phyloP scores from a whole-genome alignment of 1,140 invertebrate species.

The Leptestheria dahalacensis region DNA sequence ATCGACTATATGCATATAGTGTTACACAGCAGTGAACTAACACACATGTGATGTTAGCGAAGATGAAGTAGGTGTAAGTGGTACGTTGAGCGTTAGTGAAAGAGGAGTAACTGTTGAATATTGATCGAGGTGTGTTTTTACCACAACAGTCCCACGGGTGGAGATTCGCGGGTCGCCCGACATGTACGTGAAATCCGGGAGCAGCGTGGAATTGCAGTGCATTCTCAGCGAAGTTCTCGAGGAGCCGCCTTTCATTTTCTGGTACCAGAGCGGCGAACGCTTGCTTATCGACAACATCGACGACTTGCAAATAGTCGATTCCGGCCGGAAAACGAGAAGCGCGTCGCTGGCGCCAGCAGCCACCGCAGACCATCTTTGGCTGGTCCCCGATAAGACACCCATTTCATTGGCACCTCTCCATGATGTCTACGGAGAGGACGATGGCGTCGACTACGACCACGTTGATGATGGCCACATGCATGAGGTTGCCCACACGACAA shows the following conservation, averaged over 20 bases:
- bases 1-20: too few species aligned
- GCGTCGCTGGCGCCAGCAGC: background rate
- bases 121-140: background rate
- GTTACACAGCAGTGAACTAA: too few species aligned
- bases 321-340: background rate
- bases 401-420: too few species aligned
- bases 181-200: conserved; percentile 14
- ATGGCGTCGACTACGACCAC: background rate
- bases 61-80: too few species aligned
- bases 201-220: conserved; percentile 12
- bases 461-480: background rate
- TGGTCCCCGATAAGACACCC: too few species aligned
- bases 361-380: background rate
- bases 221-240: conserved; percentile 9
- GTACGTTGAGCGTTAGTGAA: too few species aligned
- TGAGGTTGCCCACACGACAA: background rate
- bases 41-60: background rate
- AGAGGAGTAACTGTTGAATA: too few species aligned
- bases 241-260: conserved; percentile 16
- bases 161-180: conserved; percentile 14
- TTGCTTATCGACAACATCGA: background rate
- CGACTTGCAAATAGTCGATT: conserved; percentile 1
- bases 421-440: too few species aligned
- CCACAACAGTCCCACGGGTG: conserved; percentile 5
- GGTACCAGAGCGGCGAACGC: conserved; percentile 9